A percentile compares a stretch with the other conserved stretches of the same genome.
These are phyloP conservation scores for Homalodisca vitripennis DNA, from an alignment of 1,140 invertebrate species.

Conservation along the genomic window DNA sequence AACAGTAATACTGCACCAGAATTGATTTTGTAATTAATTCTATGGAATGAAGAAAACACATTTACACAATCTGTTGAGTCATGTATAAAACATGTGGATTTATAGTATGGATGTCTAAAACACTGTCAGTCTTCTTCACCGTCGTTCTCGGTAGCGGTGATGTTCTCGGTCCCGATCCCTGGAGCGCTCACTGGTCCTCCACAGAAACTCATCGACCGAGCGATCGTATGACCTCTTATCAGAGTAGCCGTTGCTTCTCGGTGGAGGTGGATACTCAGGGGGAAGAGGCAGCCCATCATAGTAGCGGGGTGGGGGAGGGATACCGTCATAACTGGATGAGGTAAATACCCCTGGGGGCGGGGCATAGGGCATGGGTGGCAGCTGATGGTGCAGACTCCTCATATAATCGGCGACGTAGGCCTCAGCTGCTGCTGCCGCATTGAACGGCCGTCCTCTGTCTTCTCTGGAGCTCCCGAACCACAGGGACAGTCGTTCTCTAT, in stretches of 20 bases:
- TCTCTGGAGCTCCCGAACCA: conserved; percentile 37
- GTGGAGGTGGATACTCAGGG: conserved; percentile 55
- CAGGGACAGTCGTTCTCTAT: conserved; percentile 18
- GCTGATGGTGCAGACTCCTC: conserved; percentile 73
- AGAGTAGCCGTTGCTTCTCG: conserved; percentile 54
- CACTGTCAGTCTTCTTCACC: conserved; percentile 32
- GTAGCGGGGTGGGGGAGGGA: conserved; percentile 69
- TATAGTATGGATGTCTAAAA: not conserved
- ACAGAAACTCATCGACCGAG: conserved; percentile 87
- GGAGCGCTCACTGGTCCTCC: conserved; percentile 61
- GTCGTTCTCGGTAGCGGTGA: conserved; percentile 39
- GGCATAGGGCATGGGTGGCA: conserved; percentile 70
- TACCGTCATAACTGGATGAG: conserved; percentile 63
- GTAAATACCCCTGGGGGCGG: conserved; percentile 58
- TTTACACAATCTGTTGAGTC: not conserved
- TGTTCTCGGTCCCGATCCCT: conserved; percentile 53
- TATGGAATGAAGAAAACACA: conserved; percentile 21
- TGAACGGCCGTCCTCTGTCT: conserved; percentile 49
- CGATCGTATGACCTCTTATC: conserved; percentile 83
- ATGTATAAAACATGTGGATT: not conserved
- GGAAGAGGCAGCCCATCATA: conserved; percentile 71
- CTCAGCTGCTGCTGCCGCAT: conserved; percentile 62
- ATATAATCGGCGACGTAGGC: conserved; percentile 76
- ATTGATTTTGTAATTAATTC: too few species aligned
- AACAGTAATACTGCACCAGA: too few species aligned